These are phyloP conservation scores for Orchesella cincta DNA, from an alignment of 1,140 invertebrate genomes.

Conservation along the genomic window DNA sequence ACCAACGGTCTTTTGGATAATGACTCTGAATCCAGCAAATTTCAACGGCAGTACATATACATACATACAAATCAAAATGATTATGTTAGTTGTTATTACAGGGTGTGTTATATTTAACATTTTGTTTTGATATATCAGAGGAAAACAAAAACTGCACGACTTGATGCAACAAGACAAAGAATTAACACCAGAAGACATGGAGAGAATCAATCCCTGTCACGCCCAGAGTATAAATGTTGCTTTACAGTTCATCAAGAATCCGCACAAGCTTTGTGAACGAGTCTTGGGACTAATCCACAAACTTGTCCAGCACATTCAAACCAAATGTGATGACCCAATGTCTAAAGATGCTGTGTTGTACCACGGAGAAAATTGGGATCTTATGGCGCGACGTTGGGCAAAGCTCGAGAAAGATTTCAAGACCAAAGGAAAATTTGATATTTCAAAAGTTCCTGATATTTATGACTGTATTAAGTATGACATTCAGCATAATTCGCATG, in stretches of 20 bases:
- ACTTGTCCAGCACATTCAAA: slow-evolving; percentile 79
- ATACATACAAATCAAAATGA: neutral
- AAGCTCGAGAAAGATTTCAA: slow-evolving; percentile 99
- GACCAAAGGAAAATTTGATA: slow-evolving; percentile 90
- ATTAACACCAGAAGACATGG: slow-evolving; percentile 81
- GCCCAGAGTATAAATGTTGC: slow-evolving; percentile 85
- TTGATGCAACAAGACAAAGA: slow-evolving; percentile 88
- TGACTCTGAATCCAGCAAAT: slow-evolving; percentile 94
- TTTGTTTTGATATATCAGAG: slow-evolving; percentile 64
- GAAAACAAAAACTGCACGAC: slow-evolving; percentile 90
- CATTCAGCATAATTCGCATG: slow-evolving; percentile 95
- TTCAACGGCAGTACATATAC: slow-evolving; percentile 82
- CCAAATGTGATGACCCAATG: slow-evolving; percentile 83
- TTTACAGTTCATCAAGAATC: slow-evolving; percentile 94
- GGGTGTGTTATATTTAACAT: neutral
- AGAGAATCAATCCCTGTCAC: slow-evolving; percentile 84
- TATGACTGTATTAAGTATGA: slow-evolving; percentile 99
- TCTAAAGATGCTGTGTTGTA: slow-evolving; percentile 90
- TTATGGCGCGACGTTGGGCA: slow-evolving; percentile 96
- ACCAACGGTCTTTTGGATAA: slow-evolving; percentile 98
- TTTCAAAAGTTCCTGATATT: slow-evolving; percentile 99
- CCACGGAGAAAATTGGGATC: slow-evolving; percentile 98
- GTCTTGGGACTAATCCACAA: slow-evolving; percentile 84
- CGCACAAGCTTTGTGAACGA: slow-evolving; percentile 86
- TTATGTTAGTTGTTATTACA: neutral